Evolutionary conservation across 2,113 vertebrate species (phyloP).

Genomic region (Argyrosomus japonicus): DNA sequence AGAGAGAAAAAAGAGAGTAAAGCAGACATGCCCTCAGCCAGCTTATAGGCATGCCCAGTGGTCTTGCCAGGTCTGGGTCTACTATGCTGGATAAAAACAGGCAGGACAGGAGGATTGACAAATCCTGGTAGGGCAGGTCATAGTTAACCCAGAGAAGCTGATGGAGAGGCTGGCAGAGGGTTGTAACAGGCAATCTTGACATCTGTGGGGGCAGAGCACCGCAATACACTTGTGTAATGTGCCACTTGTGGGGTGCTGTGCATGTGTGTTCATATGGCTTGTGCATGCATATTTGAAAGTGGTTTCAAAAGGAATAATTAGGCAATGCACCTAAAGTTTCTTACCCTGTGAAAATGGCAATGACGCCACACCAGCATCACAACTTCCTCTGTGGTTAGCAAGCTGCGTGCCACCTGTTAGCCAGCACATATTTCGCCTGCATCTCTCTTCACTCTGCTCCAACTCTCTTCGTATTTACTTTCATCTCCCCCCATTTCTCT

Average conservation of each 20-base stretch:
- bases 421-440: conserved; percentile 35
- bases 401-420: conserved; percentile 76
- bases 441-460: conserved; percentile 35
- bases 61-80: conserved; percentile 46
- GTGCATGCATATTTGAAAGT: conserved; percentile 15
- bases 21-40: conserved; percentile 44
- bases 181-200: conserved; percentile 32
- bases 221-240: conserved; percentile 9
- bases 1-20: conserved; percentile 22
- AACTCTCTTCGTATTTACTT: conserved; percentile 53
- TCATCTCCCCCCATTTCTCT: conserved; percentile 40
- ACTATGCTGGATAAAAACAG: conserved; percentile 40
- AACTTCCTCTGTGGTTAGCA: conserved; percentile 76
- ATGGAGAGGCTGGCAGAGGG: conserved; percentile 16
- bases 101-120: conserved; percentile 1
- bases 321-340: conserved; percentile 49
- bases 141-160: conserved; percentile 44
- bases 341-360: conserved; percentile 50
- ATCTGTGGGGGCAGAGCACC: neutral
- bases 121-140: conserved; percentile 33
- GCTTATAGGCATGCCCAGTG: conserved; percentile 38
- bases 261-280: conserved; percentile 31
- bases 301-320: conserved; percentile 67
- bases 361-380: conserved; percentile 68
- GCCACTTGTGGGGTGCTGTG: conserved; percentile 21